Evolutionary conservation across 2,888 invertebrate species (phyloP).

Genomic region (Dicycla oo): DNA sequence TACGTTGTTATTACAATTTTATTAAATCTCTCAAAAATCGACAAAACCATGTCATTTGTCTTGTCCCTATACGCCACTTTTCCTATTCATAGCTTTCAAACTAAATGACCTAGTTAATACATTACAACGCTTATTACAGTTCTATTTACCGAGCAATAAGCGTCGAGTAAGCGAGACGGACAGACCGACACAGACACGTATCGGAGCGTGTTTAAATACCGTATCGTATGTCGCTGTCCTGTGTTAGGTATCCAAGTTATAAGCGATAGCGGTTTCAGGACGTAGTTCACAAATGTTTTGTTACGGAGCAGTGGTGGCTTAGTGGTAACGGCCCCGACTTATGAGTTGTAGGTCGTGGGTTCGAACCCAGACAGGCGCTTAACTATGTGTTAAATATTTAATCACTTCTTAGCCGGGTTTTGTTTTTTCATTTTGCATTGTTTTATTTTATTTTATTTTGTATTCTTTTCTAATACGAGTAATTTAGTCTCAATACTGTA

Average conservation of each 20-base stretch:
- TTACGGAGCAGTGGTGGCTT: too few species aligned
- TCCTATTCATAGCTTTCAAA: neutral
- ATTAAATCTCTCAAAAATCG: neutral
- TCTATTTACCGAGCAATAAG: constrained; percentile 41
- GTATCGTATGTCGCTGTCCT: constrained; percentile 61
- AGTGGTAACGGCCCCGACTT: too few species aligned
- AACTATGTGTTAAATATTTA: too few species aligned
- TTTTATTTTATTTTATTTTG: too few species aligned
- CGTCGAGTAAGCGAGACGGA: constrained; percentile 43
- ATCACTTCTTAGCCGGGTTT: too few species aligned
- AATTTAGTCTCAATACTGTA: too few species aligned
- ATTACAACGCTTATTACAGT: constrained; percentile 46
- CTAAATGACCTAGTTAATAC: constrained; percentile 43
- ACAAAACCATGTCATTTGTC: neutral
- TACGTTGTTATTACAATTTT: too few species aligned
- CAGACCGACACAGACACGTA: constrained; percentile 53
- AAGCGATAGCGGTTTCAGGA: constrained; percentile 1
- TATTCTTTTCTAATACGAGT: too few species aligned
- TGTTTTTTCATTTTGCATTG: too few species aligned
- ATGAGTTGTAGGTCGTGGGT: too few species aligned
- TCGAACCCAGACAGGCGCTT: too few species aligned
- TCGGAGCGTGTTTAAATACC: constrained; percentile 60
- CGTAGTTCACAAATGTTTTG: neutral
- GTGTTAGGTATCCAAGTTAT: neutral
- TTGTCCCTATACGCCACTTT: constrained; percentile 3